Percentiles rank a stretch among this genome's conserved stretches.
Evolutionary conservation across 1,140 invertebrate species (phyloP).

Genomic region (Tetraneura akinire): DNA sequence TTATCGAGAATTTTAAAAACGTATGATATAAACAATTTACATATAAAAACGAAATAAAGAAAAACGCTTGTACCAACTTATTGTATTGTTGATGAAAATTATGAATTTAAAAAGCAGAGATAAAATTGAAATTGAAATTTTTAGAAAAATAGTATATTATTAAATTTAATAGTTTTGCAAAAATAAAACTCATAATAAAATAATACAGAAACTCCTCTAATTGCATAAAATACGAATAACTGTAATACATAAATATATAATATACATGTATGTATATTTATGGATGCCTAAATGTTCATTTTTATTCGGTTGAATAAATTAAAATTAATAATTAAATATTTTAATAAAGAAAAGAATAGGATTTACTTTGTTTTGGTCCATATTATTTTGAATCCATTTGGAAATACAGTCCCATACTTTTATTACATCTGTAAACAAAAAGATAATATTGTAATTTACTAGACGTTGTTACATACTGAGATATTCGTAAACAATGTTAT

Average conservation of each 20-base stretch:
- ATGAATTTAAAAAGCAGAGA: too few species aligned
- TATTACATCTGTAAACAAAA: neutral
- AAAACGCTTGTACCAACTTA: too few species aligned
- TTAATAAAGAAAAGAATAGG: constrained; percentile 12
- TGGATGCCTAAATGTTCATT: neutral
- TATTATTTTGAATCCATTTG: constrained; percentile 20
- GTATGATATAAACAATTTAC: too few species aligned
- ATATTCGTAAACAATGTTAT: too few species aligned
- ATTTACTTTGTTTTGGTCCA: constrained; percentile 2
- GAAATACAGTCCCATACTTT: constrained; percentile 10
- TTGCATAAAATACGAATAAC: neutral
- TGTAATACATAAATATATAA: too few species aligned
- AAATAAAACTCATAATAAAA: neutral
- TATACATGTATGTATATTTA: constrained; percentile 6
- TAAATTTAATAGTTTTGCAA: too few species aligned
- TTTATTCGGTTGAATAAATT: neutral
- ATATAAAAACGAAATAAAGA: too few species aligned
- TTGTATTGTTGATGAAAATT: too few species aligned
- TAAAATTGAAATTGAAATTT: too few species aligned
- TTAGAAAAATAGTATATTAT: too few species aligned
- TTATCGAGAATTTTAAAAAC: too few species aligned
- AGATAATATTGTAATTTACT: neutral
- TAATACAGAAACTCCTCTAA: neutral
- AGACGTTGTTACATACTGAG: too few species aligned
- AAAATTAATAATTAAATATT: neutral